Evolutionary conservation across 1,140 invertebrate species (phyloP), one percentile per base, ranked within the genome.

Genomic region (Capitella teleta): DNA sequence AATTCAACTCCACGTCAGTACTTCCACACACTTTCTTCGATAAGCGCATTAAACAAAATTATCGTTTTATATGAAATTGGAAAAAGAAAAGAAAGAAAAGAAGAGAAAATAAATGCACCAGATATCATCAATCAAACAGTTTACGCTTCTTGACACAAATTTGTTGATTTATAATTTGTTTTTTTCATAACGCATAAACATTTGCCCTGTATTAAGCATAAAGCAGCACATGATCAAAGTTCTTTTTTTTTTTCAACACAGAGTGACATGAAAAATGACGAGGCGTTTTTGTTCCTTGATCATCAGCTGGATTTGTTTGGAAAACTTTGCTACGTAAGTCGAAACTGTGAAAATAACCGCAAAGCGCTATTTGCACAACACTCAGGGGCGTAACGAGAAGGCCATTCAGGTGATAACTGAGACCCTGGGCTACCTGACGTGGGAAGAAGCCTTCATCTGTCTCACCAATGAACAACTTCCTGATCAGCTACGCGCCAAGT

Each of bases 361-460:
- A 3, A 6, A 37, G n/a, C 21, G 8, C 2, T 19, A 37, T 2
- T 18, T 2, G 36, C 21, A 21, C n/a, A 37, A 8, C 16, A 12
- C 10, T 19, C 38, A 68, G 65, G 68, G 68, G 30, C 62, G 68
- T 38, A 69, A 71, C 53, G 61, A 59, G 14, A 64, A 61, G 49
- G 60, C 64, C 21, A 67, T 71, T 24, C 52, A 59, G 16, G 60
- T 67, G 19, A 71, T 71, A 28, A 71, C 68, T 0, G 55, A 62
- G 26, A 58, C 68, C 32, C 56, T 70, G 26, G 56, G 61, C 48
- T 68, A 67, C 41, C 56, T 71, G 43, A 67, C 64, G 18, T 69
- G 67, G 67, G 61, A 67, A 28, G 66, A 71, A 49, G 67, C 64
- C 4, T 71, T 66, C 51, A 59, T 57, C 12, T 69, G 64, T 47